Evolutionary conservation across 2,113 vertebrate genomes (phyloP).

Genomic region (Calonectris borealis): DNA sequence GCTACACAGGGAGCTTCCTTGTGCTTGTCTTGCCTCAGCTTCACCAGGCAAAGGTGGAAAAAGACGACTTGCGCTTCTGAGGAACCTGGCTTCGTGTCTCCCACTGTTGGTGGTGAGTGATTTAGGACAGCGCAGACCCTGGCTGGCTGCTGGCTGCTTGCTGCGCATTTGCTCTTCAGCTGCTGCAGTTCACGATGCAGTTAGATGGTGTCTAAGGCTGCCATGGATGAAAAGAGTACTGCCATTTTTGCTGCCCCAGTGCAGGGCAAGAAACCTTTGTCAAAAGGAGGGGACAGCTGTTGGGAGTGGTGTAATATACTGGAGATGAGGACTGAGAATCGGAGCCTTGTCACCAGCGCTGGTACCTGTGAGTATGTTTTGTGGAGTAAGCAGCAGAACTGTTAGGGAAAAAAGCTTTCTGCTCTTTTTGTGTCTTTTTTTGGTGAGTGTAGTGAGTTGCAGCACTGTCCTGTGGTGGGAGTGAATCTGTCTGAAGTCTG

Average conservation of each 20-base stretch:
- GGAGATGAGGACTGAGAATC: not conserved
- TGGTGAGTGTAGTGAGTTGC: not conserved
- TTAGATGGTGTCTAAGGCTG: not conserved
- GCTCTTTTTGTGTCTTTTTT: not conserved
- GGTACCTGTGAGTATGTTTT: not conserved
- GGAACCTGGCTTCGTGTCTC: not conserved
- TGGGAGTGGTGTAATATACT: not conserved
- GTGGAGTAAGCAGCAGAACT: not conserved
- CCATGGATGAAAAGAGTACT: not conserved
- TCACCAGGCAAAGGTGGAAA: not conserved
- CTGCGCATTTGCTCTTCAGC: not conserved
- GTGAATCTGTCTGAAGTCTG: not conserved
- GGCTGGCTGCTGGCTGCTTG: not conserved
- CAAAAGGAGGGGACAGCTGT: not conserved
- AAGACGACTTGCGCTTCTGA: not conserved
- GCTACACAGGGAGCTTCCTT: not conserved
- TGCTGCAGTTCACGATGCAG: not conserved
- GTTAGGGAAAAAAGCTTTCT: not conserved
- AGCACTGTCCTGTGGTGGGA: not conserved
- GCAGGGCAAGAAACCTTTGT: not conserved
- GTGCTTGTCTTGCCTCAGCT: not conserved
- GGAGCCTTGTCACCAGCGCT: not conserved
- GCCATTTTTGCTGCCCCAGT: not conserved
- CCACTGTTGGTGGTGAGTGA: rapidly evolving
- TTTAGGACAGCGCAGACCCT: not conserved